Evolutionary conservation across 2,888 invertebrate species (phyloP).

Genomic region (Esperia sulphurella): DNA sequence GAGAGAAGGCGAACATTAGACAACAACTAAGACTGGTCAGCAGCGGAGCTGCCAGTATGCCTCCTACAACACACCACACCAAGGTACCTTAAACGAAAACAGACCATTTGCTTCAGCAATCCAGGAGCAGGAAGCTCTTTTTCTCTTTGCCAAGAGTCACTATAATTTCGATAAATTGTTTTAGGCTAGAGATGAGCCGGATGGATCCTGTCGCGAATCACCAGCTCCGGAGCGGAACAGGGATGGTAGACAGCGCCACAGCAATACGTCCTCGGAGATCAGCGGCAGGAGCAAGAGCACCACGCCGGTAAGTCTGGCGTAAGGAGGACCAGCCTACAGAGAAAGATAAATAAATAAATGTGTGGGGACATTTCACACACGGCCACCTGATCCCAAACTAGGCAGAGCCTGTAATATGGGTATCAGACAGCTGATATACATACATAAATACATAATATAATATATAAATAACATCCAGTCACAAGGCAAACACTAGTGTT

Average conservation of each 20-base stretch:
- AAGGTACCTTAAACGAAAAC: conserved; percentile 35
- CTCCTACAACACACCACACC: conserved; percentile 50
- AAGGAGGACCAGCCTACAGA: no score
- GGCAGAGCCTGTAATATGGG: no score
- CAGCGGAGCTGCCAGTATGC: conserved; percentile 82
- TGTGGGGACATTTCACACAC: no score
- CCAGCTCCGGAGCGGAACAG: conserved; percentile 52
- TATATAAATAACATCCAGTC: no score
- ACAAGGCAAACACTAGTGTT: no score
- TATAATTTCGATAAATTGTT: conserved; percentile 7
- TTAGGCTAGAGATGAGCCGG: conserved; percentile 83
- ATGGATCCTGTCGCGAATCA: conserved; percentile 84
- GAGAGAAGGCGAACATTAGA: conserved; percentile 86
- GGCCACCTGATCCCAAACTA: no score
- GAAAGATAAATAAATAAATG: no score
- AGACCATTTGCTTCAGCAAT: no score
- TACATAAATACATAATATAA: no score
- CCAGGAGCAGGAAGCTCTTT: no score
- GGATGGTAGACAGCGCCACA: conserved; percentile 50
- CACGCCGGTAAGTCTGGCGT: conserved; percentile 56
- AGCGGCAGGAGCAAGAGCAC: conserved; percentile 76
- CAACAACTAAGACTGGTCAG: conserved; percentile 86
- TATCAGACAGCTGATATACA: no score
- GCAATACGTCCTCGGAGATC: conserved; percentile 75
- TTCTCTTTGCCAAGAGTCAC: background rate